Conservation (phyloP, 2,113 vertebrate genomes). For the Furnarius figulus region DNA sequence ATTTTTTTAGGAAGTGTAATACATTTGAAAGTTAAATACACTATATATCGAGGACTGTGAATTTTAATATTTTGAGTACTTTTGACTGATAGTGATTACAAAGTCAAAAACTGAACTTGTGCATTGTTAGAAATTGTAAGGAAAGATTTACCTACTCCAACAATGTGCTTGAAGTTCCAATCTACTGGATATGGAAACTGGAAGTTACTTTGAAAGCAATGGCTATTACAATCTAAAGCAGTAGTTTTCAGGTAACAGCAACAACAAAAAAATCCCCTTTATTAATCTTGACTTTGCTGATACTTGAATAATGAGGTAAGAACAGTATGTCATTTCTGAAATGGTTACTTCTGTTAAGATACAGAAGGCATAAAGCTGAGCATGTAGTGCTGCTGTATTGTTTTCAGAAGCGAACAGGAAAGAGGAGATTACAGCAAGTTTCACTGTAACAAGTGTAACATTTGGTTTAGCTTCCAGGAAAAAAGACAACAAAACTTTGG, state of each 20-base stretch:
- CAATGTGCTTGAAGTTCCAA: neutral
- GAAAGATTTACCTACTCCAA: neutral
- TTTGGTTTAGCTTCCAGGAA: slow-evolving; percentile 89
- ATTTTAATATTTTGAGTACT: neutral
- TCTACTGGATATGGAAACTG: neutral
- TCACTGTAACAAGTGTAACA: neutral
- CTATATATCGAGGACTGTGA: neutral
- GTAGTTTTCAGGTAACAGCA: neutral
- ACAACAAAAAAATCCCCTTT: neutral
- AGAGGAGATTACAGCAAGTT: neutral
- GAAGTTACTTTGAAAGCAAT: neutral
- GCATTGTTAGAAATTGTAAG: neutral
- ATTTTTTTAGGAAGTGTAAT: neutral
- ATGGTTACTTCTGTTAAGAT: neutral
- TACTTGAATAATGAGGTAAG: neutral
- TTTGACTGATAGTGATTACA: neutral
- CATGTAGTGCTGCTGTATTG: neutral
- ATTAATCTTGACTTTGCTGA: neutral
- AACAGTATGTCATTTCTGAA: neutral
- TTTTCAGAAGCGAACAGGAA: neutral
- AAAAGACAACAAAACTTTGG: slow-evolving; percentile 99
- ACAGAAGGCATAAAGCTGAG: neutral
- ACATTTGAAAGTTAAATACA: neutral
- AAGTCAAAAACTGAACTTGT: neutral
- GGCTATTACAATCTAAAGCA: neutral